Percentiles rank a stretch among this genome's conserved stretches.
Conservation (phyloP, 92 coral and sea anemone species). For the Heliopora coerulea region DNA sequence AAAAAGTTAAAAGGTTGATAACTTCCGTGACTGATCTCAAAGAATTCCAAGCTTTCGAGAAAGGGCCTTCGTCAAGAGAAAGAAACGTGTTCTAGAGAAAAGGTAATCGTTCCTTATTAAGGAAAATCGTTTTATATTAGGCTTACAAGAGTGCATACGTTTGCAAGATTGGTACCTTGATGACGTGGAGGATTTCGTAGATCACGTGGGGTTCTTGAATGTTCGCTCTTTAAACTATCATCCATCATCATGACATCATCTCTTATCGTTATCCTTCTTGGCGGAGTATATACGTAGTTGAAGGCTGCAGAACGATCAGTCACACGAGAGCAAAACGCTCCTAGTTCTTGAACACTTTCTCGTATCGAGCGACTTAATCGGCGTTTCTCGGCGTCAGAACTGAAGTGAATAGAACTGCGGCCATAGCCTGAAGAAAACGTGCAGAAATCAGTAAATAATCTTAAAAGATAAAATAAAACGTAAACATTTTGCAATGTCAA, state of each 20-base stretch:
- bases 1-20: no score
- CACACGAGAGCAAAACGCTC: constrained; percentile 84
- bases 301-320: constrained; percentile 57
- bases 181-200: constrained; percentile 5
- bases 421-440: constrained; percentile 35
- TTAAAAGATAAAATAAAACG: neutral
- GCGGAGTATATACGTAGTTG: neutral
- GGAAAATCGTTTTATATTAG: no score
- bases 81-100: no score
- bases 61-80: no score
- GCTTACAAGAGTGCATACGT: no score
- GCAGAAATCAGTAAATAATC: neutral
- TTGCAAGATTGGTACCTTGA: constrained; percentile 23
- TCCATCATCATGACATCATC: constrained; percentile 40
- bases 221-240: constrained; percentile 16
- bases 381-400: constrained; percentile 65
- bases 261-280: neutral
- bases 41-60: no score
- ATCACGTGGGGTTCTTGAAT: constrained; percentile 13
- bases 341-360: constrained; percentile 90
- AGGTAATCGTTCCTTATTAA: no score
- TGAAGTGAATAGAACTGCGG: constrained; percentile 50
- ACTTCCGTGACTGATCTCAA: no score
- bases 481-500: no score
- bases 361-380: constrained; percentile 79